These are phyloP conservation scores for Furnarius figulus DNA, from an alignment of 2,113 vertebrate genomes.

Conservation along the genomic window DNA sequence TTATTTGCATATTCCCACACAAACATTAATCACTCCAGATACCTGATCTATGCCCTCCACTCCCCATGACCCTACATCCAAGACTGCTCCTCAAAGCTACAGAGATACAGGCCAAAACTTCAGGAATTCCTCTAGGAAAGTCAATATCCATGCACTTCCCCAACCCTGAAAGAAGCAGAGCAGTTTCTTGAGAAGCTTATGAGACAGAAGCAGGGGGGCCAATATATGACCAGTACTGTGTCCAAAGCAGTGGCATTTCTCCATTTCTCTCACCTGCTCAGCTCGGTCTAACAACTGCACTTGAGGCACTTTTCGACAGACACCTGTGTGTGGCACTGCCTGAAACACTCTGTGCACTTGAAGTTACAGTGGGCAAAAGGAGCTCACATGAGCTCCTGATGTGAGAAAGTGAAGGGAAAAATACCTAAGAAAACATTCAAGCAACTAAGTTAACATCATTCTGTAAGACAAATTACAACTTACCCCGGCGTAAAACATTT, in stretches of 20 bases:
- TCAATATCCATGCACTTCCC: neutral
- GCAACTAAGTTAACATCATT: neutral
- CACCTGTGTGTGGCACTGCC: neutral
- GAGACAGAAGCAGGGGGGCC: neutral
- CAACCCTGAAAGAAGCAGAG: neutral
- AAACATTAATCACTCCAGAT: neutral
- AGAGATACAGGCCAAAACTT: neutral
- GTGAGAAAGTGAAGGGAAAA: neutral
- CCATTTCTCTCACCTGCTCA: neutral
- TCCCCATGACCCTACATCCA: neutral
- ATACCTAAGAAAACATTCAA: neutral
- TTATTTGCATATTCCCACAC: neutral
- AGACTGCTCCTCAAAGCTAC: neutral
- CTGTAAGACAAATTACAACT: conserved; percentile 61
- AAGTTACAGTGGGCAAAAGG: neutral
- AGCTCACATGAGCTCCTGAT: neutral
- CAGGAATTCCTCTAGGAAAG: neutral
- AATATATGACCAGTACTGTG: neutral
- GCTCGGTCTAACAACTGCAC: neutral
- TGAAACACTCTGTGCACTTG: neutral
- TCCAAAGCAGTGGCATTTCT: neutral
- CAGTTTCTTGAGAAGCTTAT: neutral
- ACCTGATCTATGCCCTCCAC: neutral
- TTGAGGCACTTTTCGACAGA: neutral
- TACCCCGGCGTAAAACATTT: conserved; percentile 98